Base-by-base conservation (phyloP, 1,140 invertebrate genomes). In the Ostrea edulis region DNA sequence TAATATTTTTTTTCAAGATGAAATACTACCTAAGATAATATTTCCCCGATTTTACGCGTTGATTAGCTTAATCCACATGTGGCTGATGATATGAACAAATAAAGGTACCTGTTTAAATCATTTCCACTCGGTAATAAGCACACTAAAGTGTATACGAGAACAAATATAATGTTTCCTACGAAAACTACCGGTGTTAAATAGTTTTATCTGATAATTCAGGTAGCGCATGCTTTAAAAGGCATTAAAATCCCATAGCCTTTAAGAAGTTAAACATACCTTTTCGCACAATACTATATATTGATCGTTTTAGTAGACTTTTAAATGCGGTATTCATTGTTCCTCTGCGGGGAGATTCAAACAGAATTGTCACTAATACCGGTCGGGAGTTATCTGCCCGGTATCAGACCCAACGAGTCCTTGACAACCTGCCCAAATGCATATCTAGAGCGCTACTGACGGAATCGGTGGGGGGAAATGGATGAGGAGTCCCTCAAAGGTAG, bases 211-310 rank as follows among this genome's bases (percentile, higher is more conserved):
- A 77, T 77, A 77, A 77, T 77, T 77, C 68, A 35, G 68, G 68
- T 77, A 77, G 22, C 22, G 25, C 68, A 77, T 77, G 22, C 68
- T 77, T 77, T 77, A 35, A 29, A 77, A 77, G 68, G 68, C 8
- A 77, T 77, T 77, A 77, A 77, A 77, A 77, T 14, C 68, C 68
- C 9, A 77, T 77, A 77, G 68, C 68, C 68, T 9, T 77, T 29
- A 77, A 77, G 68, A 77, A 77, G 22, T 77, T 77, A 77, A 77
- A 77, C 68, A 77, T 77, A 77, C 22, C 68, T 77, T 77, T 77
- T 77, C 68, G 29, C 68, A 77, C 68, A 77, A 77, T 77, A 77
- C 68, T 77, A 77, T 25, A 29, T 77, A 77, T 77, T 77, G 68
- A 77, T 77, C 68, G 68, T 44, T 35, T 77, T 29, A 25, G 68